Evolutionary conservation across 2,113 vertebrate genomes (phyloP), one percentile per base, ranked within the genome.

Genomic region (Mugil cephalus): DNA sequence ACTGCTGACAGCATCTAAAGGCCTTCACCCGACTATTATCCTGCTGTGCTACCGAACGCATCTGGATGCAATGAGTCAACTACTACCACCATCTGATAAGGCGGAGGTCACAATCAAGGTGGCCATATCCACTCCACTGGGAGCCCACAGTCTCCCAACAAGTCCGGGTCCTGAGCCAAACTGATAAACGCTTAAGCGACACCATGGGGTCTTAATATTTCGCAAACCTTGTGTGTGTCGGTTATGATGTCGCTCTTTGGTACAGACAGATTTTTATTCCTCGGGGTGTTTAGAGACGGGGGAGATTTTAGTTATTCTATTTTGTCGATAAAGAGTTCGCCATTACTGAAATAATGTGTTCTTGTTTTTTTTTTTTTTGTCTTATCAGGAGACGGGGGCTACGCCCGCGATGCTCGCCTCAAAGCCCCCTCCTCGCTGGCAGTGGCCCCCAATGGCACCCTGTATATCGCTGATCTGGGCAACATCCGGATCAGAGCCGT

Each of bases 381-480:
- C 46, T 63, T 54, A 84, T 51, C 87, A 99, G 97, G 97, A 79
- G 97, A 99, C 35, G 95, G 96, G 68, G 96, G 96, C 35, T 99
- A 98, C 48, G 97, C 97, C 81, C 97, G 97, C 62, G 97, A 99
- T 30, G 96, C 96, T 11, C 96, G 95, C 59, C 94, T 99, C 88
- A 98, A 99, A 87, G 97, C 97, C 0, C 97, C 97, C 4, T 97
- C 97, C 21, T 97, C 97, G 11, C 92, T 99, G 65, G 94, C 96
- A 0, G 96, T 98, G 71, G 96, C 96, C 8, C 96, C 97, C 13
- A 96, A 98, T 4, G 96, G 96, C 50, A 97, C 96, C 0, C 92
- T 99, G 19, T 98, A 97, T 4, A 93, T 98, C 12, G 97, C 97
- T 24, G 97, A 99, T 90, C 95, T 98, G 42, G 97, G 96, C 21